Evolutionary conservation across 2,113 vertebrate species (phyloP), one percentile per base, ranked within the genome.

Genomic region (Halcyon senegalensis): DNA sequence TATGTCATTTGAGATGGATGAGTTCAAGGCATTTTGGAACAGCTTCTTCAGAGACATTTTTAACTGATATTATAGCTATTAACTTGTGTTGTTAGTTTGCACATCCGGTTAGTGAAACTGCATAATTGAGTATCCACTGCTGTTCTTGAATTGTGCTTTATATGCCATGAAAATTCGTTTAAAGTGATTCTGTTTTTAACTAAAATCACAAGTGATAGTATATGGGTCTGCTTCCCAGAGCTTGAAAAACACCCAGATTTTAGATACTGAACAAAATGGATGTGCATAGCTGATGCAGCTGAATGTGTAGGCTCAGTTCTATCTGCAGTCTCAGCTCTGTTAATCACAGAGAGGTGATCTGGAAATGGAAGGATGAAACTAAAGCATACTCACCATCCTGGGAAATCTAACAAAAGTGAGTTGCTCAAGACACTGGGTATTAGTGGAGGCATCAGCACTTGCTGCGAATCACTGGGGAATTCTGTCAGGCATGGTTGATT

Each of bases 401-500:
- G 92, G 95, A 96, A 90, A 92, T 96, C 55, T 97, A 97, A 81
- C 86, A 91, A 84, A 91, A 96, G 70, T 84, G 94, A 96, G 84
- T 95, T 96, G 63, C 59, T 93, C 58, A 72, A 77, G 82, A 84
- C 64, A 84, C 64, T 92, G 62, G 48, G 50, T 93, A 89, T 84
- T 91, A 90, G 76, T 53, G 80, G 81, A 93, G 83, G 62, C 70
- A 87, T 91, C 86, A 93, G 79, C 72, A 39, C 66, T 95, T 80
- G 73, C 68, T 92, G 59, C 72, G 68, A 2, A 37, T 91, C 72
- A 55, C 62, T 88, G 44, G 75, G 74, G 92, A 77, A 82, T 96
- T 88, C 84, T 87, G 70, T 75, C 28, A 93, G 82, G 66, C 92
- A 70, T 69, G 48, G 70, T 39, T 95, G 92, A 89, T 90, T 84